These are phyloP conservation scores for Cybosia mesomella DNA, from an alignment of 2,888 invertebrate genomes.

Conservation along the genomic window DNA sequence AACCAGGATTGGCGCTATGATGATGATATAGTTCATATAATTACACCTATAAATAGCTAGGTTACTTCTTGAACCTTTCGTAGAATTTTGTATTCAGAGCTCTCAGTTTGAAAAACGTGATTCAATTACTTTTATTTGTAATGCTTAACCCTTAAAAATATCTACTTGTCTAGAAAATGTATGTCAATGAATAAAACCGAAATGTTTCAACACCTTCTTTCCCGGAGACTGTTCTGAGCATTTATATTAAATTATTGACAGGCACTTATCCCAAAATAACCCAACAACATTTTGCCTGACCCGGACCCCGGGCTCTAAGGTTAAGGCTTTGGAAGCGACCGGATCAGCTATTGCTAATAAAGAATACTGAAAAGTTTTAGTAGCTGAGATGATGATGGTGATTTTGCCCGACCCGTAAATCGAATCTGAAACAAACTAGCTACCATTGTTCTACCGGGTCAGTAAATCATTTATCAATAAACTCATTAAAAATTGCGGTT, in stretches of 20 bases:
- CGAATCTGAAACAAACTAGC: neutral
- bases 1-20: too few species aligned
- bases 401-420: neutral
- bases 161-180: neutral
- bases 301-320: too few species aligned
- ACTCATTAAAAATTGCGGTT: too few species aligned
- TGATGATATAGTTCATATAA: too few species aligned
- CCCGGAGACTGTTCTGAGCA: too few species aligned
- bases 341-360: too few species aligned
- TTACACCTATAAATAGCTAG: too few species aligned
- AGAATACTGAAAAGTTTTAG: neutral
- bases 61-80: neutral
- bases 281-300: too few species aligned
- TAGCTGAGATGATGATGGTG: neutral
- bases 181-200: neutral
- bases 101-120: neutral
- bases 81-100: neutral
- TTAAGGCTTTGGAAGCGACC: neutral
- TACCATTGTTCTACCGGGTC: neutral
- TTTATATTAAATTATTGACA: too few species aligned
- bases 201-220: neutral
- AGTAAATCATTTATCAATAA: neutral
- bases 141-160: too few species aligned
- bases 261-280: neutral
- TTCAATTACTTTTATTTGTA: too few species aligned